Evolutionary conservation across 1,140 invertebrate species (phyloP).

Genomic region (Marisa cornuarietis): DNA sequence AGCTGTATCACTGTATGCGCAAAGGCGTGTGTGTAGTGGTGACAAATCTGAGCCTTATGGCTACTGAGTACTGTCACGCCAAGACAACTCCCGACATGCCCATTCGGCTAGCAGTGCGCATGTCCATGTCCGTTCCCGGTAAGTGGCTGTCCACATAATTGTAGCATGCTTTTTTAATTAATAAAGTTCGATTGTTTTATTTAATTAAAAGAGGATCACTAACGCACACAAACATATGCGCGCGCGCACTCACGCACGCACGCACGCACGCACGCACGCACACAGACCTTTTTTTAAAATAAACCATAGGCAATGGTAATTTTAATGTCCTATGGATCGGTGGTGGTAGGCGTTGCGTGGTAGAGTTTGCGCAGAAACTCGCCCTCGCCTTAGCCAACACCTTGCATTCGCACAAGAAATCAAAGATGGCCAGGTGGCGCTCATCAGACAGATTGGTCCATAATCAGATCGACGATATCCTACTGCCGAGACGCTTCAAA

Average conservation of each 20-base stretch:
- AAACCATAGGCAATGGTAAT: too few species aligned
- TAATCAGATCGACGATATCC: too few species aligned
- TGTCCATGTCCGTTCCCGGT: conserved; percentile 50
- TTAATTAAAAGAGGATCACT: not conserved
- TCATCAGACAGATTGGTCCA: too few species aligned
- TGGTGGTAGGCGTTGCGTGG: too few species aligned
- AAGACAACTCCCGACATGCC: conserved; percentile 57
- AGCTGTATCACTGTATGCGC: conserved; percentile 42
- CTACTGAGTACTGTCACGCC: conserved; percentile 46
- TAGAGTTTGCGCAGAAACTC: too few species aligned
- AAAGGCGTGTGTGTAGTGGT: conserved; percentile 53
- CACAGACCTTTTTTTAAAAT: too few species aligned
- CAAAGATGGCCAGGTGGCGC: too few species aligned
- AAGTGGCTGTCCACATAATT: not conserved
- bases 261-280: not conserved
- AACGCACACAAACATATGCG: not conserved
- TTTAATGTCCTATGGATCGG: too few species aligned
- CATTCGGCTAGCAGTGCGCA: conserved; percentile 46
- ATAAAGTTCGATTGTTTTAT: not conserved
- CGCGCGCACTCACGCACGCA: not conserved
- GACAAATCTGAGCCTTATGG: conserved; percentile 48
- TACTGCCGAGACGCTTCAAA: too few species aligned
- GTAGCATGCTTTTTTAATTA: not conserved
- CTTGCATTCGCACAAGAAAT: too few species aligned
- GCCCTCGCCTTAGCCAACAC: too few species aligned